Conservation (phyloP, 2,797 vertebrate species). For the Thripadectes ignobilis region DNA sequence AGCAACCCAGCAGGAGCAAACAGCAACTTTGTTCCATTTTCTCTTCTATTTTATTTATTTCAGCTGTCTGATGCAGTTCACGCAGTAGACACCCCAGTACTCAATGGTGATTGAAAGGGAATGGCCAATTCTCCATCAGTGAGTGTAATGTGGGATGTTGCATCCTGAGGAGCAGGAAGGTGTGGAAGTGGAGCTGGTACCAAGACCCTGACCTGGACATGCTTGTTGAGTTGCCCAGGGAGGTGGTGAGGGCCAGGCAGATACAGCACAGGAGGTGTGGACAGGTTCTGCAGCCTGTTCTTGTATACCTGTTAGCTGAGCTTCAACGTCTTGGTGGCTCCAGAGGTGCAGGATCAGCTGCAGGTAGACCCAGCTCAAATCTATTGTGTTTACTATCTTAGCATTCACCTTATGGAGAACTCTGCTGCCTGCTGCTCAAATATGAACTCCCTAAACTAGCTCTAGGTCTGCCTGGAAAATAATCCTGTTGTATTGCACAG, state of each 20-base stretch:
- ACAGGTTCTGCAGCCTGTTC: background rate
- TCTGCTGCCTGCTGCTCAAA: background rate
- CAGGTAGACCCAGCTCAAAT: background rate
- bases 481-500: background rate
- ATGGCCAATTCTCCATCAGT: fast-evolving
- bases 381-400: background rate
- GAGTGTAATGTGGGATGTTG: background rate
- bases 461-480: background rate
- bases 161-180: background rate
- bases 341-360: background rate
- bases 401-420: background rate
- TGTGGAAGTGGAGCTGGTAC: background rate
- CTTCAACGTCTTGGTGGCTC: background rate
- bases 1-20: background rate
- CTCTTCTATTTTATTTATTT: background rate
- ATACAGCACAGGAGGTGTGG: background rate
- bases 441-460: background rate
- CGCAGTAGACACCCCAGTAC: background rate
- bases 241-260: background rate
- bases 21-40: background rate
- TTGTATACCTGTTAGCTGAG: background rate
- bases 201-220: fast-evolving
- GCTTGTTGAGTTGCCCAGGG: background rate
- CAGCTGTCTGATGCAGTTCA: background rate
- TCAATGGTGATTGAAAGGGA: background rate